A percentile compares a stretch with the other conserved stretches of the same genome.
Conservation (phyloP, 2,888 invertebrate genomes). For the Agrochola litura region DNA sequence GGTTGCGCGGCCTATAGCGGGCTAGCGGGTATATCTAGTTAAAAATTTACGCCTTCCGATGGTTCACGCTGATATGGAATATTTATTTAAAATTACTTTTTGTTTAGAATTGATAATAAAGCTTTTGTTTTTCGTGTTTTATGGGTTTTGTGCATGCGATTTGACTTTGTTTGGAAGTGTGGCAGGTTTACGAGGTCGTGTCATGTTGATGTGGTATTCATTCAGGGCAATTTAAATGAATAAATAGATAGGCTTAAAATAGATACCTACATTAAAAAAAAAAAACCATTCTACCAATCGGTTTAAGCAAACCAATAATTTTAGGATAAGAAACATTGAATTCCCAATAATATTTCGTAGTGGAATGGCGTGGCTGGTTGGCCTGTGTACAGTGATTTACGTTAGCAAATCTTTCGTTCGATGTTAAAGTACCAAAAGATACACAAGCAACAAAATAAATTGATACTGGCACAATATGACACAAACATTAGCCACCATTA, state of each 20-base stretch:
- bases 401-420: too few species aligned
- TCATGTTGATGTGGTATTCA: neutral
- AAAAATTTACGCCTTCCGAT: constrained; percentile 51
- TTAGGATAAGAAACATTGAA: too few species aligned
- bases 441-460: too few species aligned
- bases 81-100: constrained; percentile 49
- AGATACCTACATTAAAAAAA: too few species aligned
- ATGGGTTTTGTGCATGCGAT: constrained; percentile 24
- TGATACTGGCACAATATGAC: neutral
- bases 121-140: constrained; percentile 32
- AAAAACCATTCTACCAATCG: too few species aligned
- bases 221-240: neutral
- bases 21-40: constrained; percentile 34
- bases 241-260: neutral
- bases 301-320: too few species aligned
- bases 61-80: constrained; percentile 40
- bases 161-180: constrained; percentile 20
- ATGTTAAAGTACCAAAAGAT: too few species aligned
- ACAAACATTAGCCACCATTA: neutral
- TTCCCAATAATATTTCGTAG: too few species aligned
- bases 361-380: too few species aligned
- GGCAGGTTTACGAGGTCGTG: neutral
- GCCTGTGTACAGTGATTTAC: too few species aligned
- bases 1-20: neutral
- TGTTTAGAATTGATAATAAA: constrained; percentile 44